Conservation (phyloP, 2,888 invertebrate genomes). For the Notodonta dromedarius region DNA sequence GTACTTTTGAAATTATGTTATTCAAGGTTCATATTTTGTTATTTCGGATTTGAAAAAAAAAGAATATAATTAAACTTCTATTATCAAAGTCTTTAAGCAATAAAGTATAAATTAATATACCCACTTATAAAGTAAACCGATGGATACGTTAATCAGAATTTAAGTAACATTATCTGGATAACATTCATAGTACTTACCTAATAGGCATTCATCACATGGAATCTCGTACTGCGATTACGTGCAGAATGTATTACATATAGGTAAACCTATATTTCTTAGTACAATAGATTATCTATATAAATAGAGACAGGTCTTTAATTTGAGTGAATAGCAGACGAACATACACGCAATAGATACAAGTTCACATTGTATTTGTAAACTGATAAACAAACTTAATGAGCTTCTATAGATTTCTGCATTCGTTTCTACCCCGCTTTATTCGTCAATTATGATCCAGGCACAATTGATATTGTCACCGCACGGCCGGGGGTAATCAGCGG, state of each 20-base stretch:
- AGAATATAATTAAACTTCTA: conserved; percentile 29
- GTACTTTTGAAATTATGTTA: conserved; percentile 32
- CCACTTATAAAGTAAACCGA: conserved; percentile 23
- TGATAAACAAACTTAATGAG: background rate
- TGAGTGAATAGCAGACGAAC: background rate
- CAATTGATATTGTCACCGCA: too few relatives aligned
- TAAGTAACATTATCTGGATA: conserved; percentile 23
- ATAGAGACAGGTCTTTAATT: background rate
- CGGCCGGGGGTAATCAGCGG: too few relatives aligned
- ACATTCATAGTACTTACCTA: background rate
- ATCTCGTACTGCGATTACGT: conserved; percentile 19
- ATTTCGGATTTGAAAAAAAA: conserved; percentile 38
- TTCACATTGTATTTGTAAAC: background rate
- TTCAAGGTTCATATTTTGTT: conserved; percentile 22
- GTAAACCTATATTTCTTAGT: background rate
- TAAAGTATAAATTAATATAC: conserved; percentile 28
- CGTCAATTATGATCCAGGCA: too few relatives aligned
- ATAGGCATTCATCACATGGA: conserved; percentile 19
- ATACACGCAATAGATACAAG: background rate
- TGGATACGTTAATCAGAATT: conserved; percentile 17
- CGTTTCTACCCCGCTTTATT: background rate
- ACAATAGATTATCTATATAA: background rate
- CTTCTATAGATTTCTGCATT: background rate
- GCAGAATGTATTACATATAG: conserved; percentile 10
- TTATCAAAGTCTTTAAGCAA: conserved; percentile 33